Percentiles rank a stretch among this genome's conserved stretches.
Conservation (phyloP, 2,797 vertebrate species). For the Diplodus puntazzo region DNA sequence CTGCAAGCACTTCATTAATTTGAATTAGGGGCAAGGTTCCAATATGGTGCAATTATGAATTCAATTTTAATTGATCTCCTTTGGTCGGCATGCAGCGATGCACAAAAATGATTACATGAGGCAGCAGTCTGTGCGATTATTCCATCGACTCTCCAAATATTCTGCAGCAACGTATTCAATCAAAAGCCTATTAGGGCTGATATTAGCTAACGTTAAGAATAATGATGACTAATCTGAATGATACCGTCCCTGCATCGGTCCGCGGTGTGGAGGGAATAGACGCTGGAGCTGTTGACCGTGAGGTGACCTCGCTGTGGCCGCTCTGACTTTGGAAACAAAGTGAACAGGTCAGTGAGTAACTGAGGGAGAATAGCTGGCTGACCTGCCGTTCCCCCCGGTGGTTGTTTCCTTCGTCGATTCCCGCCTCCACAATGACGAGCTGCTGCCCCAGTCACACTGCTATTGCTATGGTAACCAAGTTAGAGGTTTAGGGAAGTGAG, state of each 20-base stretch:
- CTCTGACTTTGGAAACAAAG: constrained; percentile 10
- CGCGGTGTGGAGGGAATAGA: not conserved
- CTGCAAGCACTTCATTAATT: constrained; percentile 83
- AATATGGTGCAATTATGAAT: constrained; percentile 79
- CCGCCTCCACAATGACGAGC: constrained; percentile 60
- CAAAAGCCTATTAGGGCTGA: constrained; percentile 13
- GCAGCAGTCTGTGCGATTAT: constrained; percentile 4
- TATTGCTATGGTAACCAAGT: constrained; percentile 86
- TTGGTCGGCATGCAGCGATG: constrained; percentile 57
- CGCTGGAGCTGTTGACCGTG: not conserved
- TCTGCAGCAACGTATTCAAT: constrained; percentile 23
- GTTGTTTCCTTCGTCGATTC: constrained; percentile 61
- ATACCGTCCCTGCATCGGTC: not conserved
- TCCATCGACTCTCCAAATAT: constrained; percentile 36
- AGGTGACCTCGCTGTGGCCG: constrained; percentile 12
- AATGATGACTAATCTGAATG: constrained; percentile 17
- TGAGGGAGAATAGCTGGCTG: constrained; percentile 40
- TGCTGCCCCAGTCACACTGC: constrained; percentile 65
- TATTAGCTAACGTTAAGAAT: constrained; percentile 7
- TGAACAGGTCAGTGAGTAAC: not conserved
- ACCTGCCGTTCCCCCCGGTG: constrained; percentile 59
- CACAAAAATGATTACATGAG: constrained; percentile 43
- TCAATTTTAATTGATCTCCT: constrained; percentile 81
- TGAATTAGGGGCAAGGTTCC: constrained; percentile 75
- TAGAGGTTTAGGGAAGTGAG: constrained; percentile 83